phyloP scores from a whole-genome alignment of 2,113 vertebrate genomes.

The Amphilophus citrinellus region DNA sequence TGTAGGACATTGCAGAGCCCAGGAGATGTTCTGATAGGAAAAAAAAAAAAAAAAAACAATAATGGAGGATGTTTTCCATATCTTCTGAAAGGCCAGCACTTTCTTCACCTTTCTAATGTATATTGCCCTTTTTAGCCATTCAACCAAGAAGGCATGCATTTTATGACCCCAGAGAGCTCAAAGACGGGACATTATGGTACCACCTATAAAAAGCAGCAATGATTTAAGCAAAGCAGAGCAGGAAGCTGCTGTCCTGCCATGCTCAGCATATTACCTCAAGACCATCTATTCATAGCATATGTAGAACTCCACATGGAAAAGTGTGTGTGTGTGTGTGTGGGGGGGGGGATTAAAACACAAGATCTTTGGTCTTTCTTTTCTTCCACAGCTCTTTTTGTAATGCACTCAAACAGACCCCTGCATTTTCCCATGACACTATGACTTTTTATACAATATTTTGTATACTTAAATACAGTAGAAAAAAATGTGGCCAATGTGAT shows the following conservation, averaged over 20 bases:
- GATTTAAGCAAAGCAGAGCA: conserved; percentile 12
- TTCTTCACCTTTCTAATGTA: conserved; percentile 16
- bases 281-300: background rate
- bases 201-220: conserved; percentile 8
- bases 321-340: no score
- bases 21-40: background rate
- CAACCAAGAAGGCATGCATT: background rate
- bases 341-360: background rate
- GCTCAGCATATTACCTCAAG: conserved; percentile 15
- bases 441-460: background rate
- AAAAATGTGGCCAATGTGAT: background rate
- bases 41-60: background rate
- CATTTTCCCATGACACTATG: no score
- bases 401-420: background rate
- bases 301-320: background rate
- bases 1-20: background rate
- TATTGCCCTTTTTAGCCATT: conserved; percentile 7
- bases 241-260: background rate
- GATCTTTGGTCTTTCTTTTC: no score
- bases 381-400: background rate
- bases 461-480: background rate
- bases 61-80: conserved; percentile 2
- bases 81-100: conserved; percentile 15
- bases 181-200: background rate
- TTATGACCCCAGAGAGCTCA: conserved; percentile 9